Conservation (phyloP, 92 coral and sea anemone species). For the Bergia puertoricense region DNA sequence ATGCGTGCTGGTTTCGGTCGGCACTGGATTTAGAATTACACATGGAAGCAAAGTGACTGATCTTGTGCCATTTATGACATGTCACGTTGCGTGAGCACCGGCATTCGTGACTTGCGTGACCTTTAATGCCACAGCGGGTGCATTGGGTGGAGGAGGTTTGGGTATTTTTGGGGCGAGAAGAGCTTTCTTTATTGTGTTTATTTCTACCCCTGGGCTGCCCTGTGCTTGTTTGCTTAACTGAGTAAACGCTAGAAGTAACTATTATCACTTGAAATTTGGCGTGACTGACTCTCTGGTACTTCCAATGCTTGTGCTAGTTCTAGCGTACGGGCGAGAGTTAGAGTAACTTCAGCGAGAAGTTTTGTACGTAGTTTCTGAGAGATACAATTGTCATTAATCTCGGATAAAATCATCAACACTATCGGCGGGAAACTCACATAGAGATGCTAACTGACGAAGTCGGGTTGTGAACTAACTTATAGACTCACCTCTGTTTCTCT, state of each 20-base stretch:
- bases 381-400: constrained; percentile 30
- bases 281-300: constrained; percentile 33
- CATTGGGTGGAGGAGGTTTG: not conserved
- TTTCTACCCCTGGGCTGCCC: not conserved
- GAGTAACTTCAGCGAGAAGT: not conserved
- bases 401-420: constrained; percentile 43
- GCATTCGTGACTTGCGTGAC: constrained; percentile 21
- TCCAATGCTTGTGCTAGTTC: constrained; percentile 34
- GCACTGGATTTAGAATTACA: not conserved
- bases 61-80: constrained; percentile 15
- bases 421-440: constrained; percentile 26
- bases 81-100: not conserved
- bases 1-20: not conserved
- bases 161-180: not conserved
- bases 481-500: constrained; percentile 32
- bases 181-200: not conserved
- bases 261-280: constrained; percentile 13
- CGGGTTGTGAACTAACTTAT: constrained; percentile 20
- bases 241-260: not conserved
- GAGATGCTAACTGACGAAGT: constrained; percentile 10
- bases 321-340: constrained; percentile 27
- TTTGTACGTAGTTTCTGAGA: constrained; percentile 32
- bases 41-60: constrained; percentile 31
- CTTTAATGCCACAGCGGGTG: constrained; percentile 31
- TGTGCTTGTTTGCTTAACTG: not conserved